These are phyloP conservation scores for Clistopyga incitator DNA, from an alignment of 2,888 invertebrate genomes.

Conservation along the genomic window DNA sequence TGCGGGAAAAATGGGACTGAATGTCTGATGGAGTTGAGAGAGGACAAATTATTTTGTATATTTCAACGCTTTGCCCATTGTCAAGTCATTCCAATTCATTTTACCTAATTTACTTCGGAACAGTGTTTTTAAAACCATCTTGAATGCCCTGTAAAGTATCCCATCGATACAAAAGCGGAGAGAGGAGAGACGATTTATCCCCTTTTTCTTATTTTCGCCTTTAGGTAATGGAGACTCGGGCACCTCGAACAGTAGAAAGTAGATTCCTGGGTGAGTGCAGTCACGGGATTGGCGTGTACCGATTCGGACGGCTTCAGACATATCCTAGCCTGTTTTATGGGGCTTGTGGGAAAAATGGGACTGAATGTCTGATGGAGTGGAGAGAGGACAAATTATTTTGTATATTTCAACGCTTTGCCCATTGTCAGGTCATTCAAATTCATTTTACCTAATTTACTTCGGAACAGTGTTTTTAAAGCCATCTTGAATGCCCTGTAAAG, in stretches of 20 bases:
- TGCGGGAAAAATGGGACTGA: background rate
- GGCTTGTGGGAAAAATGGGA: background rate
- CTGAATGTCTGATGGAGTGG: background rate
- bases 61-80: too few species aligned
- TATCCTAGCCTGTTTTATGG: background rate
- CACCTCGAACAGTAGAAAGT: background rate
- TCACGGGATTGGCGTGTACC: background rate
- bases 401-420: too few species aligned
- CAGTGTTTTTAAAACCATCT: slow-evolving; percentile 11
- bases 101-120: slow-evolving; percentile 53
- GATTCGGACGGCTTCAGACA: background rate
- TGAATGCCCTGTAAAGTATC: slow-evolving; percentile 31
- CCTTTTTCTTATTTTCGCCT: background rate
- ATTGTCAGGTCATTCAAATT: too few species aligned
- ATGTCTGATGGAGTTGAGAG: background rate
- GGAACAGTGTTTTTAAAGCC: slow-evolving; percentile 31
- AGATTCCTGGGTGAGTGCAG: background rate
- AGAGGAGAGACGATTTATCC: background rate
- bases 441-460: too few species aligned
- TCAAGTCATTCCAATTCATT: too few species aligned
- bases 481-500: slow-evolving; percentile 15
- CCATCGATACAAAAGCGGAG: slow-evolving; percentile 12
- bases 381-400: background rate
- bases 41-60: too few species aligned
- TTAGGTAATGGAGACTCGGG: background rate